A percentile compares a stretch with the other conserved stretches of the same genome.
Conservation (phyloP, 2,113 vertebrate species). For the Dolichotis patagonum region DNA sequence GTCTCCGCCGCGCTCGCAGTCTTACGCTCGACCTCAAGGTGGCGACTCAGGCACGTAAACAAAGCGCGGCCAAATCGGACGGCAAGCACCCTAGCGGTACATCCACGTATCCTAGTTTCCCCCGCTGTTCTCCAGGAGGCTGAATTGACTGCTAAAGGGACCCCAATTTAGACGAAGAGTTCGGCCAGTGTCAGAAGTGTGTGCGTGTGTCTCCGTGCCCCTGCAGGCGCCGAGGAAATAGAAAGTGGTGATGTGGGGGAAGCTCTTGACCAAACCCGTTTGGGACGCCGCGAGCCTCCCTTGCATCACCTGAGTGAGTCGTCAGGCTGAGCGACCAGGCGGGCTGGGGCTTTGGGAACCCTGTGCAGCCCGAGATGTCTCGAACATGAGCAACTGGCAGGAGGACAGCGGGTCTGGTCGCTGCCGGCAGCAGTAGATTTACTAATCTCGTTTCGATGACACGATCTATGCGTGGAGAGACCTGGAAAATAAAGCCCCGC, state of each 20-base stretch:
- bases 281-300: slow-evolving; percentile 54
- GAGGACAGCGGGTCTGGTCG: slow-evolving; percentile 36
- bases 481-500: slow-evolving; percentile 61
- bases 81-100: slow-evolving; percentile 62
- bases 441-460: slow-evolving; percentile 65
- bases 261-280: slow-evolving; percentile 30
- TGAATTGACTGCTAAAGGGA: slow-evolving; percentile 69
- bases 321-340: not conserved
- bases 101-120: slow-evolving; percentile 77
- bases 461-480: slow-evolving; percentile 63
- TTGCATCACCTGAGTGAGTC: slow-evolving; percentile 45
- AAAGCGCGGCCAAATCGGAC: slow-evolving; percentile 40
- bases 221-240: not conserved
- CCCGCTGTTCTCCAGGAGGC: slow-evolving; percentile 70
- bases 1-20: slow-evolving; percentile 63
- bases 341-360: not conserved
- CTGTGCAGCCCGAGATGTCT: not conserved
- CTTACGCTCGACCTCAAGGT: slow-evolving; percentile 84
- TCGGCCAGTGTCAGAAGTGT: slow-evolving; percentile 1
- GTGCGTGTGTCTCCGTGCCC: not conserved
- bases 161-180: slow-evolving; percentile 54
- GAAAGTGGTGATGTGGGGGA: not conserved
- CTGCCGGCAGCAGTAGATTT: slow-evolving; percentile 30
- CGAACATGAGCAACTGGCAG: not conserved
- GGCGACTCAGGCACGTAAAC: slow-evolving; percentile 88